These are phyloP conservation scores for Aspidoscelis tigris DNA, from an alignment of 2,113 vertebrate species.

Conservation along the genomic window DNA sequence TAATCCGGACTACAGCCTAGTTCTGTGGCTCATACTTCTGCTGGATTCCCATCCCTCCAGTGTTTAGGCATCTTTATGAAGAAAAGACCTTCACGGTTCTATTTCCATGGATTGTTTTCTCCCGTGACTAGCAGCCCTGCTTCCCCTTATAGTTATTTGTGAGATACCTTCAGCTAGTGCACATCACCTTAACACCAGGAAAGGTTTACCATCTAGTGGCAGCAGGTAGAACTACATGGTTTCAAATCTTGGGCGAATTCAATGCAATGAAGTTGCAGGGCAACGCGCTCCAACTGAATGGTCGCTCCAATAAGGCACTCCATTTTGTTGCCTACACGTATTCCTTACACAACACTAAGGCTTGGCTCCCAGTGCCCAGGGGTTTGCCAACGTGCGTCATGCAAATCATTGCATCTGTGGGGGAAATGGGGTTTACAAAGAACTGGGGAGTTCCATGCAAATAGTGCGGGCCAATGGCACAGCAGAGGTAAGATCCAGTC, in stretches of 20 bases:
- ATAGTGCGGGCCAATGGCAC: no score
- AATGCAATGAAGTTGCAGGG: not conserved
- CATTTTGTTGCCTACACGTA: no score
- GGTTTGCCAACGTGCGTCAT: no score
- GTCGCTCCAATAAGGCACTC: no score
- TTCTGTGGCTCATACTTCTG: not conserved
- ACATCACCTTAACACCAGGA: not conserved
- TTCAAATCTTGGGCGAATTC: not conserved
- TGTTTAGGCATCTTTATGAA: not conserved
- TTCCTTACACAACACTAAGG: no score
- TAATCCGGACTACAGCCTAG: not conserved
- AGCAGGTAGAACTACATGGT: not conserved
- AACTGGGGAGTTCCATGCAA: no score
- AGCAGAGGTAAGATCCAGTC: no score
- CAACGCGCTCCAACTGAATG: no score
- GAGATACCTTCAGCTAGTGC: not conserved
- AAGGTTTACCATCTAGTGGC: slow-evolving; percentile 14
- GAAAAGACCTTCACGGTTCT: not conserved
- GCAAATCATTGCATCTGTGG: no score
- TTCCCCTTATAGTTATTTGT: not conserved
- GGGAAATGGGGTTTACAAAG: no score
- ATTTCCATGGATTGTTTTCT: not conserved
- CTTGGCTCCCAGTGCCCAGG: no score
- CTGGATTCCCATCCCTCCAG: not conserved
- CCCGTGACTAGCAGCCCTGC: not conserved